A percentile compares a stretch with the other conserved stretches of the same genome.
These are phyloP conservation scores for Halocynthia roretzi DNA, from an alignment of 23 tunicate species.

Conservation along the genomic window DNA sequence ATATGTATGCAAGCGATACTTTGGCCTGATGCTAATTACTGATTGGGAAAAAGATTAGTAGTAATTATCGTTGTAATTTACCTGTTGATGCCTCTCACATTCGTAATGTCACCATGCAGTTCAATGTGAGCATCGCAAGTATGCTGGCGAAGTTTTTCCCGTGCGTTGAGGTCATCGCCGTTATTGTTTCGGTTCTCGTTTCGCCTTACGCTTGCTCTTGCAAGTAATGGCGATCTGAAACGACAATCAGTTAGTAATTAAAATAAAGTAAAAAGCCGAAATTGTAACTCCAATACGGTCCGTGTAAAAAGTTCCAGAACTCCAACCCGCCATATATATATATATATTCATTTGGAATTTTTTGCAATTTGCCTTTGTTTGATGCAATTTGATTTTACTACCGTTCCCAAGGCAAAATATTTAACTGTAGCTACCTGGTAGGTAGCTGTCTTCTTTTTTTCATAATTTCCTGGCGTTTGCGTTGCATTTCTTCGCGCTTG, in stretches of 20 bases:
- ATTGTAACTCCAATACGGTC: neutral
- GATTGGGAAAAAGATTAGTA: no score
- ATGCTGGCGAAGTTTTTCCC: neutral
- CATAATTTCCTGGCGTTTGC: slow-evolving; percentile 16
- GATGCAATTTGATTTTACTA: no score
- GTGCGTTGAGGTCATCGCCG: neutral
- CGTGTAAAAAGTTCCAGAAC: no score
- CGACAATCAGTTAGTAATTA: neutral
- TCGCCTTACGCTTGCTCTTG: neutral
- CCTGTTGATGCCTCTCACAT: slow-evolving; percentile 80
- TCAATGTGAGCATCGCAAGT: slow-evolving; percentile 44
- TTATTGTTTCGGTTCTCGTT: slow-evolving; percentile 3
- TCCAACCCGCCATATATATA: no score
- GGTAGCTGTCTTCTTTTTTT: neutral
- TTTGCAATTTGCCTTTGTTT: no score
- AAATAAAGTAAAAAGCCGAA: neutral
- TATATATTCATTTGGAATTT: no score
- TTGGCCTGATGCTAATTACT: no score
- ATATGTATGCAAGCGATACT: no score
- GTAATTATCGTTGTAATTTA: slow-evolving; percentile 1
- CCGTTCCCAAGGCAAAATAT: no score
- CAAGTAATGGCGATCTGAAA: neutral
- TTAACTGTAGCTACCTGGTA: neutral
- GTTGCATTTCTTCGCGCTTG: slow-evolving; percentile 46
- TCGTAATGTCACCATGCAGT: slow-evolving; percentile 72